Percentiles rank a stretch among this genome's conserved stretches.
Conservation (phyloP, 2,888 invertebrate species). For the Venusia cambrica region DNA sequence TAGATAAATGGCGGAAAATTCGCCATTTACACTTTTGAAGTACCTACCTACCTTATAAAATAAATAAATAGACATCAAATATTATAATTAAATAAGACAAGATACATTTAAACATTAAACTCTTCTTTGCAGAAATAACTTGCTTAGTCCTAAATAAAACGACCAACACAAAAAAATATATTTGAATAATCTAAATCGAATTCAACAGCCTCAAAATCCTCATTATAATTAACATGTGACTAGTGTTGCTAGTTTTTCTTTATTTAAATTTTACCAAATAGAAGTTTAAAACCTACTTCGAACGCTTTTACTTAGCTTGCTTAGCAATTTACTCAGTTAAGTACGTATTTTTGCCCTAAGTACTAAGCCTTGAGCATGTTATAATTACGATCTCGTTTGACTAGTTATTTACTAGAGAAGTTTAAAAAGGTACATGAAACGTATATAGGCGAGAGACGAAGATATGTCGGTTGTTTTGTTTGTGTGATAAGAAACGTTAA, state of each 20-base stretch:
- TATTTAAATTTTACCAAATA: slow-evolving; percentile 9
- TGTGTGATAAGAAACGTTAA: slow-evolving; percentile 17
- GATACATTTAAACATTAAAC: slow-evolving; percentile 12
- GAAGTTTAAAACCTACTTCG: slow-evolving; percentile 9
- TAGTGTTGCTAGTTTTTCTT: slow-evolving; percentile 28
- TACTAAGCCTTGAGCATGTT: slow-evolving; percentile 30
- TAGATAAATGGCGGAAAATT: slow-evolving; percentile 7
- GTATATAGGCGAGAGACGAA: too few relatives aligned
- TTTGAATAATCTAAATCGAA: slow-evolving; percentile 29
- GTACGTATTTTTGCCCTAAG: slow-evolving; percentile 14
- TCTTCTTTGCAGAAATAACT: slow-evolving; percentile 22
- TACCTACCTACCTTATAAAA: slow-evolving; percentile 1
- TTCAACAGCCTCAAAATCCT: slow-evolving; percentile 37
- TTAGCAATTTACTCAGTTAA: slow-evolving; percentile 7
- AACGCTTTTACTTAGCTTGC: slow-evolving; percentile 9
- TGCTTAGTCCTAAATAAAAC: slow-evolving; percentile 16
- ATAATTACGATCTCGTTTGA: slow-evolving; percentile 34
- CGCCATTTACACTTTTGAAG: too few relatives aligned
- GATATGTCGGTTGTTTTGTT: slow-evolving; percentile 29
- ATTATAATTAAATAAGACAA: slow-evolving; percentile 1
- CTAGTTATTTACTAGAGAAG: slow-evolving; percentile 38
- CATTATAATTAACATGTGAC: slow-evolving; percentile 34
- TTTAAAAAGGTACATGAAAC: slow-evolving; percentile 38
- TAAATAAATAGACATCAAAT: slow-evolving; percentile 3
- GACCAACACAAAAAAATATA: slow-evolving; percentile 22